phyloP scores from a whole-genome alignment of 2,888 invertebrate species.

The Oscheius sp. region DNA sequence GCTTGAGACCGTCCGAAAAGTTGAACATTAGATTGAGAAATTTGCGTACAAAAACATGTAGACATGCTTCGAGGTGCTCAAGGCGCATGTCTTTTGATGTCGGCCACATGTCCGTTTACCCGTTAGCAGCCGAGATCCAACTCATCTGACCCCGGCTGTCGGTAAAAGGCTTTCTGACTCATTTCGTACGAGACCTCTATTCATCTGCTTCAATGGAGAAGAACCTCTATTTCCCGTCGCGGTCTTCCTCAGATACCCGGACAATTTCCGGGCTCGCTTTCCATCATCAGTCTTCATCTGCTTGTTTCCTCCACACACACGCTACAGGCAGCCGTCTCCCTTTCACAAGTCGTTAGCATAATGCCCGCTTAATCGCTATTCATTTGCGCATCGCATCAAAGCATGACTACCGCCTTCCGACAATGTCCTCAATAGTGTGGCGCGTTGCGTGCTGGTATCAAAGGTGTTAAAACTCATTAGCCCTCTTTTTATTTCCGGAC shows the following conservation, averaged over 20 bases:
- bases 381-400: slow-evolving; percentile 34
- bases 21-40: no score
- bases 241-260: neutral
- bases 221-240: slow-evolving; percentile 22
- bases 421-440: neutral
- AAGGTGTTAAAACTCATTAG: neutral
- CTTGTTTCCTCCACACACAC: neutral
- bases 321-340: slow-evolving; percentile 18
- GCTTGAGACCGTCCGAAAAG: no score
- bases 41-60: no score
- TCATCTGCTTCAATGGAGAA: slow-evolving; percentile 2
- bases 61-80: no score
- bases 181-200: neutral
- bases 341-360: slow-evolving; percentile 32
- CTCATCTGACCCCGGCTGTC: neutral
- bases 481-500: neutral
- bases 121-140: neutral
- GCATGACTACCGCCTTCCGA: slow-evolving; percentile 9
- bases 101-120: neutral
- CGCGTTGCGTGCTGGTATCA: neutral
- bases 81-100: no score
- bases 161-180: neutral
- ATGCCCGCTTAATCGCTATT: slow-evolving; percentile 28
- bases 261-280: slow-evolving; percentile 16
- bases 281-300: slow-evolving; percentile 12